Evolutionary conservation across 2,797 vertebrate species (phyloP), one percentile per base, ranked within the genome.

Genomic region (Enoplosus armatus): DNA sequence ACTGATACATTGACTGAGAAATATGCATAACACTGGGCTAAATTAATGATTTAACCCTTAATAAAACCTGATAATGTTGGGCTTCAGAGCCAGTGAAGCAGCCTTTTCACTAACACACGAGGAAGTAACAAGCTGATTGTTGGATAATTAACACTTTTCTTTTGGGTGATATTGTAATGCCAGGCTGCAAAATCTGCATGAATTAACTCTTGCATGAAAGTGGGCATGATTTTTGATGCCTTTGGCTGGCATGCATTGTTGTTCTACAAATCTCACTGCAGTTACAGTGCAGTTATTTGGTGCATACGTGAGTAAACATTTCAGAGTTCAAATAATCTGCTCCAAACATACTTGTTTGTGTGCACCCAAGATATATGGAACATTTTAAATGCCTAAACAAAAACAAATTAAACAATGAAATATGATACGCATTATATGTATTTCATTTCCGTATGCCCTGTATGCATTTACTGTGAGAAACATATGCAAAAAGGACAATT

Each of bases 21-120:
- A 12, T 53, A 72, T 37, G 10, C 56, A 79, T n/a, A 59, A 39
- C 35, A 51, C 2, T 31, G 24, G 11, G 56, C 3, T 11, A 47
- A 73, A 67, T 69, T 1, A 70, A 58, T 29, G 5, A 80, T 72
- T 76, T 76, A 69, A 69, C 43, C 45, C 72, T 62, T 60, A 16
- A 48, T 20, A 33, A 71, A 63, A 47, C 14, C 26, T 58, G 45
- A n/a, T 53, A 2, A 59, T 74, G 47, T 7, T 53, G 48, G 45
- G 66, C 22, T 70, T 53, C 35, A 53, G 26, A 64, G 58, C 3
- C n/a, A 56, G 24, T 4, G 1, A 54, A 63, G 37, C 8, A 56
- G 12, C 15, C 20, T 55, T 56, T 67, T 22, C 39, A 43, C 15
- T 59, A 58, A 5, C 18, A 63, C 43, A 59, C 20, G 0, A 59